phyloP scores from a whole-genome alignment of 2,797 vertebrate genomes.

The Poecilia gillii region DNA sequence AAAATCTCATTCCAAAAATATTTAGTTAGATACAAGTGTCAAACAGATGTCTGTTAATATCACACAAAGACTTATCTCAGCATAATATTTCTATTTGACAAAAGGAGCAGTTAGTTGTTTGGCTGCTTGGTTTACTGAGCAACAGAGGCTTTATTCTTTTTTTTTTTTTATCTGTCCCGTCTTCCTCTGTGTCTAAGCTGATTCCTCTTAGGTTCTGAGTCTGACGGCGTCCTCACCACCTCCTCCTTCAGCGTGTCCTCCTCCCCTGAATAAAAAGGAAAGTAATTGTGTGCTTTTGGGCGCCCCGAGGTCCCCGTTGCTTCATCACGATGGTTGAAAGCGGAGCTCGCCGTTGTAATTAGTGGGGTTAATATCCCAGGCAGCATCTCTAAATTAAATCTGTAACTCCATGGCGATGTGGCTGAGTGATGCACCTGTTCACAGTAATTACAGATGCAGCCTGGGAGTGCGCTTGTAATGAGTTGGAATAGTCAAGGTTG shows the following conservation, averaged over 20 bases:
- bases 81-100: constrained; percentile 3
- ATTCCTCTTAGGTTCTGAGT: constrained; percentile 25
- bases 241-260: constrained; percentile 14
- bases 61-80: neutral
- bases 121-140: neutral
- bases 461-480: constrained; percentile 66
- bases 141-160: neutral
- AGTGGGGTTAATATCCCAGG: constrained; percentile 81
- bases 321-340: constrained; percentile 55
- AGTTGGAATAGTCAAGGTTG: constrained; percentile 75
- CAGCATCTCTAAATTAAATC: constrained; percentile 82
- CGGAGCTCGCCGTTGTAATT: constrained; percentile 70
- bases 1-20: constrained; percentile 1
- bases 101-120: neutral
- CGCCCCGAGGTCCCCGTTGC: constrained; percentile 52
- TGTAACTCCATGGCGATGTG: constrained; percentile 67
- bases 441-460: constrained; percentile 73
- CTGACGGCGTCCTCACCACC: constrained; percentile 15
- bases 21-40: neutral
- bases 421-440: constrained; percentile 80
- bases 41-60: neutral
- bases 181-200: constrained; percentile 16
- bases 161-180: neutral
- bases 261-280: constrained; percentile 50
- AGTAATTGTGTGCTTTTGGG: constrained; percentile 65